Percentiles rank a stretch among this genome's conserved stretches.
Evolutionary conservation across 1,140 invertebrate genomes (phyloP).

Genomic region (Cardiocondyla obscurior): DNA sequence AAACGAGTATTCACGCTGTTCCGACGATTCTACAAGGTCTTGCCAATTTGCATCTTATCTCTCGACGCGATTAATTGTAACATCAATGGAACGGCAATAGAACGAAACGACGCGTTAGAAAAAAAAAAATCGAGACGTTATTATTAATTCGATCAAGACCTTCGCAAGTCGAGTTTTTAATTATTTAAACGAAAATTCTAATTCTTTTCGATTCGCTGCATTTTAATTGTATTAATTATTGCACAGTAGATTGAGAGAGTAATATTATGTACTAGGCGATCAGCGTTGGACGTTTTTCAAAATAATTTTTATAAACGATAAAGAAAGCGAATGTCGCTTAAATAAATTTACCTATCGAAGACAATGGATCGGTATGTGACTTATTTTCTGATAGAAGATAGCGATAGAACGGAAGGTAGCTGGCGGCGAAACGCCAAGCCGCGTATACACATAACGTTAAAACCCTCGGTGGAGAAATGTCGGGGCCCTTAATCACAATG

Average conservation of each 20-base stretch:
- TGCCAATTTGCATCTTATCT: constrained; percentile 14
- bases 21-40: background rate
- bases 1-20: background rate
- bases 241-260: no score
- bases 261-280: no score
- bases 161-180: background rate
- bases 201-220: no score
- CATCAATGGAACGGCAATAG: background rate
- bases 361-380: background rate
- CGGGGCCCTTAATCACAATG: background rate
- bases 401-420: no score
- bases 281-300: no score
- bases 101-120: background rate
- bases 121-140: no score
- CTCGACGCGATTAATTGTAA: background rate
- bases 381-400: background rate
- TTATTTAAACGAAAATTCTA: background rate
- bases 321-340: background rate
- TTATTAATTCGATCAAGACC: background rate
- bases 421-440: background rate
- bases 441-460: background rate
- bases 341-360: no score
- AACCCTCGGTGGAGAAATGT: background rate
- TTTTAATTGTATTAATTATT: background rate
- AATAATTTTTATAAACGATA: background rate